A percentile compares a stretch with the other conserved stretches of the same genome.
Evolutionary conservation across 1,140 invertebrate species (phyloP).

Genomic region (Anagrus nilaparvatae): DNA sequence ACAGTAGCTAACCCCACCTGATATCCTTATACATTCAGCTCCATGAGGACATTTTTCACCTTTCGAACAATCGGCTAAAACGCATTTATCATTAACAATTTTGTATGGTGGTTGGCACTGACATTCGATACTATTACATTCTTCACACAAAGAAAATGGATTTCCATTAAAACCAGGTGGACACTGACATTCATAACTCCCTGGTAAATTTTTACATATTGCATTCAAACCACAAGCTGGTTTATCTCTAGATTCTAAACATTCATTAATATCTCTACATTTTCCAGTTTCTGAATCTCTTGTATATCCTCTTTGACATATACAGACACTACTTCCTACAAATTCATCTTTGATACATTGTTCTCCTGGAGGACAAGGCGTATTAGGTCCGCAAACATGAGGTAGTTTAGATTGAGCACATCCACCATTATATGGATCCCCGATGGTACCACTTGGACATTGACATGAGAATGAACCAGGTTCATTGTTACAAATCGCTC

Average conservation of each 20-base stretch:
- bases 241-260: slow-evolving; percentile 58
- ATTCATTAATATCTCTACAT: slow-evolving; percentile 84
- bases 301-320: slow-evolving; percentile 74
- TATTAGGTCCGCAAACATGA: slow-evolving; percentile 56
- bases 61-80: slow-evolving; percentile 71
- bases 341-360: slow-evolving; percentile 70
- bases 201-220: slow-evolving; percentile 84
- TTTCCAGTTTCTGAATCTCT: slow-evolving; percentile 59
- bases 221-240: slow-evolving; percentile 76
- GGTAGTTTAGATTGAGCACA: slow-evolving; percentile 54
- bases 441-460: slow-evolving; percentile 63
- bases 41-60: slow-evolving; percentile 67
- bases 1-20: slow-evolving; percentile 82
- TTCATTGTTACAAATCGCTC: slow-evolving; percentile 80
- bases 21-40: slow-evolving; percentile 78
- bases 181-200: slow-evolving; percentile 89
- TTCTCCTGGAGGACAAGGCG: slow-evolving; percentile 73
- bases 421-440: slow-evolving; percentile 60
- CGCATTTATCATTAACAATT: slow-evolving; percentile 68
- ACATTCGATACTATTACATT: slow-evolving; percentile 73
- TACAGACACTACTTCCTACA: slow-evolving; percentile 66
- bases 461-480: slow-evolving; percentile 79
- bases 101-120: slow-evolving; percentile 80
- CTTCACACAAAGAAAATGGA: slow-evolving; percentile 73
- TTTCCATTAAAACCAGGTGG: slow-evolving; percentile 79